These are phyloP conservation scores for Clarias macrocephalus DNA, from an alignment of 2,113 vertebrate species.

Conservation along the genomic window DNA sequence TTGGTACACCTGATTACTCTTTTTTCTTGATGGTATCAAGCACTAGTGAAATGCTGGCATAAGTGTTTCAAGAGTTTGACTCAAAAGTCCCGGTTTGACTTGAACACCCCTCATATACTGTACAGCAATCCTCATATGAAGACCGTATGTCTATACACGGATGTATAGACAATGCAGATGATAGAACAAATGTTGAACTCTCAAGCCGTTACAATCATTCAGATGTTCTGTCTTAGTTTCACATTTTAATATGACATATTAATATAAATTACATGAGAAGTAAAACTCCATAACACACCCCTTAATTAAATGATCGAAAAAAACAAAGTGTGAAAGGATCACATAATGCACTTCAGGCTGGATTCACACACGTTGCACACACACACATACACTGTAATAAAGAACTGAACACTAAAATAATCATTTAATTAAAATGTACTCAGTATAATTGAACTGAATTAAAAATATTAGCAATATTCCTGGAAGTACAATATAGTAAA, in stretches of 20 bases:
- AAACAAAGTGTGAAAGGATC: not conserved
- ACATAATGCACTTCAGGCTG: not conserved
- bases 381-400: not conserved
- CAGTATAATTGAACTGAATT: not conserved
- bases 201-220: conserved; percentile 35
- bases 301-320: not conserved
- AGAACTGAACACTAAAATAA: not conserved
- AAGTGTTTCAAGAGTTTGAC: no score
- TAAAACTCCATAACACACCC: not conserved
- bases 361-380: not conserved
- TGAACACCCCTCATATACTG: no score
- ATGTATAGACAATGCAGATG: no score
- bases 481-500: not conserved
- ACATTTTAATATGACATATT: no score
- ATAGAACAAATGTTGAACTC: no score
- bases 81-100: no score
- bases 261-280: conserved; percentile 40
- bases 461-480: not conserved
- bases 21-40: no score
- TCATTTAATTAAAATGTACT: conserved; percentile 3
- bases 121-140: no score
- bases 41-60: no score
- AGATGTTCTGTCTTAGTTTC: conserved; percentile 41
- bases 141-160: no score
- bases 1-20: no score